Evolutionary conservation across 2,888 invertebrate genomes (phyloP), one percentile per base, ranked within the genome.

Genomic region (Plusia festucae): DNA sequence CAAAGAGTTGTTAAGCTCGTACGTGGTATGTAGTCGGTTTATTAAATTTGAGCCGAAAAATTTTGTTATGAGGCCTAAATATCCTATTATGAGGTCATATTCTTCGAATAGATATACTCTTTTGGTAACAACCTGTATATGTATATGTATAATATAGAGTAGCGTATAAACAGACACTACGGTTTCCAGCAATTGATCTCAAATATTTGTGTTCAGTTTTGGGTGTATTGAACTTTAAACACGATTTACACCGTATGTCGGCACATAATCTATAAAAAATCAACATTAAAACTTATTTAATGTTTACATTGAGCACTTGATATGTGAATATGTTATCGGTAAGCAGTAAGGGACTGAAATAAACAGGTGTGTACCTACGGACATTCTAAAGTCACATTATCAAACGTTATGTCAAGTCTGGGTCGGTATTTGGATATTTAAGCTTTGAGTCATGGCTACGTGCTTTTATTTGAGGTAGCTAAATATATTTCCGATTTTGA

Each of bases 301-400:
- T 93, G 86, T 94, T 93, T 90, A 84, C 89, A 76, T 82, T 78
- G 84, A 82, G 85, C 94, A 94, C 94, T 94, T 94, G 93, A 94
- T 93, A 93, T 86, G 88, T 85, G 88, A 89, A 88, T 90, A 85
- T 86, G 86, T 83, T 83, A 86, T 86, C 85, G 81, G 57, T 65
- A 74, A 78, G 75, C 72, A 65, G 78, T 77, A 68, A 81, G 73
- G 78, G 83, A 84, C 78, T 85, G 85, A 85, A 84, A 72, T 89
- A 89, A 89, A 92, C 94, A 94, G 93, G 94, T 94, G 90, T 85
- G 89, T 78, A 76, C 76, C 88, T 78, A 76, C 76, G 80, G 85
- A 66, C 82, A 73, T 81, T 79, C 82, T 59, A 59, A 83, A 78
- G 84, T 84, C 78, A 79, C 70, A 67, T 77, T 75, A 65, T 56